Evolutionary conservation across 2,113 vertebrate species (phyloP), one percentile per base, ranked within the genome.

Genomic region (Dolichotis patagonum): DNA sequence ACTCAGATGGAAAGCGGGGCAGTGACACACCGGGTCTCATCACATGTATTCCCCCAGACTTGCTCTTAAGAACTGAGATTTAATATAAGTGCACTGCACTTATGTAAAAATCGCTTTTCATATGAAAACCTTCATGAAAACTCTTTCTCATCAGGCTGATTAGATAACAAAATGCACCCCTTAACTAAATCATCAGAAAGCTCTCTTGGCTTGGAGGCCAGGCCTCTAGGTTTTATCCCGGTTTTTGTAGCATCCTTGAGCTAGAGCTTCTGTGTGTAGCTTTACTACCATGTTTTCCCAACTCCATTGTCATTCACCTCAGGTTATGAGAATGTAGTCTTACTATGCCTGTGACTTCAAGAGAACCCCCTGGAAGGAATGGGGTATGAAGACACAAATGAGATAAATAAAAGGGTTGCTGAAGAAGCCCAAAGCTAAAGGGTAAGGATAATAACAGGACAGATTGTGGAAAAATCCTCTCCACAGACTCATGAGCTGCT

Each of bases 91-190:
- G 13, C 35, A 85, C 38, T 82, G 28, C 3, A 81, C 17, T 90
- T 97, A 26, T 85, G 52, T 75, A 91, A 93, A 96, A 96, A 81
- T 19, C 49, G 41, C 52, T 56, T 92, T 92, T 90, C 24, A 56
- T 32, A 56, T 26, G 82, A 97, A 58, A 92, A 88, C 22, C 54
- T 97, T 92, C 88, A 16, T 28, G 80, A 63, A 24, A 95, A 90
- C 69, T 49, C 73, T 75, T 85, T 38, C n/a, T 86, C 38, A 89
- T 69, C 38, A 89, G 75, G 52, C 52, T 90, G 82, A 83, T 71
- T 56, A 71, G 46, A 85, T n/a, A 87, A 81, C 41, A 67, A 90
- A 83, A 49, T 56, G 0, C 65, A 35, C 32, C 85, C 38, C 43
- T 86, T 69, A 63, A 92, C 58, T 49, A 67, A 63, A 77, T 62